Conservation (phyloP, 2,113 vertebrate species). For the Rhinichthys klamathensis region DNA sequence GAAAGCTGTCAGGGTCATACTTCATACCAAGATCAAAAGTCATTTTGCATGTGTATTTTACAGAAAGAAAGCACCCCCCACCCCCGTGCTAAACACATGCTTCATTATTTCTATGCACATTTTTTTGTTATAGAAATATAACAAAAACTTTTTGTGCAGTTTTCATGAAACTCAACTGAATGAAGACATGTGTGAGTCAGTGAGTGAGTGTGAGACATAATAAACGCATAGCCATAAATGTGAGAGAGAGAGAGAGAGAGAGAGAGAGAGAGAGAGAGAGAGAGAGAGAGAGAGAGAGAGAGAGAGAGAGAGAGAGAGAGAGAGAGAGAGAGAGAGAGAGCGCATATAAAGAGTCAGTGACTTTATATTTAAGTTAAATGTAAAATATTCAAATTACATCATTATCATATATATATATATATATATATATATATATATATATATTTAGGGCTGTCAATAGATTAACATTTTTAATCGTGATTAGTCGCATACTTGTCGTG, state of each 20-base stretch:
- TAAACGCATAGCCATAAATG: neutral
- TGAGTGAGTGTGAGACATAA: conserved; percentile 5
- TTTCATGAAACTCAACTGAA: neutral
- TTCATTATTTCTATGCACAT: no score
- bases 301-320: no score
- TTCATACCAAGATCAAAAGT: neutral
- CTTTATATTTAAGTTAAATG: neutral
- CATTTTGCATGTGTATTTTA: neutral
- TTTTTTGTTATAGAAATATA: neutral
- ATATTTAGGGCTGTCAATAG: no score
- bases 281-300: neutral
- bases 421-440: no score
- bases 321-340: no score
- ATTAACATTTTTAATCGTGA: no score
- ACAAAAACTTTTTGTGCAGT: neutral
- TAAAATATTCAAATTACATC: neutral
- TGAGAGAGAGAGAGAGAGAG: neutral
- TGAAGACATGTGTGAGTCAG: conserved; percentile 22
- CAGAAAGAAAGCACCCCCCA: neutral
- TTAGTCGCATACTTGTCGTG: no score
- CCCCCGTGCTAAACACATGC: no score
- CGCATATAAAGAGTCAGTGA: neutral
- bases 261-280: no score
- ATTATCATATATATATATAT: no score
- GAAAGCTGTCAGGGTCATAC: neutral